These are phyloP conservation scores for Neodiprion virginianus DNA, from an alignment of 1,140 invertebrate species.

Conservation along the genomic window DNA sequence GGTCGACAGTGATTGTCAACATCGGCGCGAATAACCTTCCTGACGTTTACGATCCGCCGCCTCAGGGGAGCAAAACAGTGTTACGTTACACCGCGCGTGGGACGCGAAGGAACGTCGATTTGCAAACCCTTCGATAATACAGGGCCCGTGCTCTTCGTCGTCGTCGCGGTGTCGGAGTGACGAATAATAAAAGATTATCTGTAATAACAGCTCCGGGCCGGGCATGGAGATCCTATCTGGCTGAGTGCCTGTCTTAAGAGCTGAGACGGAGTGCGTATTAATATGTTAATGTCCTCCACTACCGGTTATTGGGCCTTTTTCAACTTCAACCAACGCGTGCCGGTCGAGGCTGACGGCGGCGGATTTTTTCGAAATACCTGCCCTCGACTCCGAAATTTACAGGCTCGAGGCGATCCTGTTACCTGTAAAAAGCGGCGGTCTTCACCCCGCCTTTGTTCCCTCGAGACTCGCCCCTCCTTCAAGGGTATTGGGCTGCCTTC, in stretches of 20 bases:
- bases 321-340: constrained; percentile 17
- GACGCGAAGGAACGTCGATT: too few species aligned
- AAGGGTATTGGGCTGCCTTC: neutral
- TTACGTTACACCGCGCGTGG: too few species aligned
- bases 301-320: constrained; percentile 41
- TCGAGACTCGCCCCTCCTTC: constrained; percentile 11
- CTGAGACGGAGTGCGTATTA: constrained; percentile 43
- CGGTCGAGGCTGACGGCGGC: constrained; percentile 19
- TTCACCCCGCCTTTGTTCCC: neutral
- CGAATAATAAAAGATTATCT: constrained; percentile 31
- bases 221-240: constrained; percentile 33
- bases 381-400: constrained; percentile 20
- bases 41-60: too few species aligned
- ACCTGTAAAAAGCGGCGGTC: constrained; percentile 6
- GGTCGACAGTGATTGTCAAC: too few species aligned
- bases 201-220: constrained; percentile 32
- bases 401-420: neutral
- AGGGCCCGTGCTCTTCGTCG: too few species aligned
- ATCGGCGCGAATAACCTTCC: too few species aligned
- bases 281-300: constrained; percentile 54
- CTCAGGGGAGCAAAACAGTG: too few species aligned
- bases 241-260: constrained; percentile 32
- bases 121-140: too few species aligned
- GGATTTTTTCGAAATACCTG: constrained; percentile 9
- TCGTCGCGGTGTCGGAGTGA: constrained; percentile 10